Base-by-base conservation (phyloP, 2,888 invertebrate genomes). In the Mythimna impura region DNA sequence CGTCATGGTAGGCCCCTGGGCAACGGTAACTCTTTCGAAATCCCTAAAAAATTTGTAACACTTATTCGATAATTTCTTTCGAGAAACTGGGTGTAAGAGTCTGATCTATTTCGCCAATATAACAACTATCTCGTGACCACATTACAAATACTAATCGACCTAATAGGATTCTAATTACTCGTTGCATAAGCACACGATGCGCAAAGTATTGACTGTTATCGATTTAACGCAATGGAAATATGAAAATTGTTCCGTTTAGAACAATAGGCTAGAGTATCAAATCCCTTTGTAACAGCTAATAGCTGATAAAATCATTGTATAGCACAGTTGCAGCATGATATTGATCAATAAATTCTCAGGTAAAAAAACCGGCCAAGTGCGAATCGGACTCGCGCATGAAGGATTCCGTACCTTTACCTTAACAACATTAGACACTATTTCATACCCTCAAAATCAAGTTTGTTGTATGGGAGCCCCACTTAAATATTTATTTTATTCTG, bases 191-290 rank as follows among this genome's bases (percentile, higher is more conserved):
- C 61, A 61, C 60, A 62, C 60, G 36, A 73, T 71, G 66, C 70
- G 22, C 68, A 55, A 76, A 62, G 43, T 57, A 61, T 34, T 65
- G 43, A 66, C 60, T 68, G 30, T 62, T 80, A 73, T 68, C 66
- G 52, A 80, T 12, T 7, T 61, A 67, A 70, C 66, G 71, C 75
- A 66, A 81, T 78, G 55, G 71, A 74, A 73, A 69, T 78, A 66
- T 63, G 68, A 73, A 79, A 82, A 82, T 64, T 34, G 63, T 40
- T 73, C 57, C 36, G 25, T 73, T 67, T 52, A 76, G 66, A 72
- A 82, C 79, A 82, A 82, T 82, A 43, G 81, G 2, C 52, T 10
- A n/a, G 54, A 65, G 58, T 61, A 73, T 75, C 78, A 67, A 43
- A 62, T 67, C 61, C 40, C 54, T 63, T 61, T 66, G 67, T 66